phyloP scores from a whole-genome alignment of 1,140 invertebrate species.

The Heterodera carotae region DNA sequence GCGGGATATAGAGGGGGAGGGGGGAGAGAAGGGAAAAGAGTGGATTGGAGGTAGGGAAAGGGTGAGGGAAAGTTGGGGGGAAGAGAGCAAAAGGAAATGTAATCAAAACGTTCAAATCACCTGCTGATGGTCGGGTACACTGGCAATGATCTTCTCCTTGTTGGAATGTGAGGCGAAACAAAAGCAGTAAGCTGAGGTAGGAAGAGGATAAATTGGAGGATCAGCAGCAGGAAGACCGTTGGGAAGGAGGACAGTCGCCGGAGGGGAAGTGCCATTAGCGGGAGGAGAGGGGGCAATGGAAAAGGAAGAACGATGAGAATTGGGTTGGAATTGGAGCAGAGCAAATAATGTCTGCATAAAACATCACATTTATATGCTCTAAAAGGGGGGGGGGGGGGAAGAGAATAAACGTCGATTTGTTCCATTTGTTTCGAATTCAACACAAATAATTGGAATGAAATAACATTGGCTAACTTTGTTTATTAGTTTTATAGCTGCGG shows the following conservation, averaged over 20 bases:
- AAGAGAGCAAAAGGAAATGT: not conserved
- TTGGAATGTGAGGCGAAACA: not conserved
- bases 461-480: no score
- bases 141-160: conserved; percentile 5
- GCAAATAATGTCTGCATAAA: no score
- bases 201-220: not conserved
- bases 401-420: no score
- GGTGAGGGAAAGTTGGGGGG: not conserved
- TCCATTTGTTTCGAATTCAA: not conserved
- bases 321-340: no score
- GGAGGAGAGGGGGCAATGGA: no score
- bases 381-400: no score
- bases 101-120: not conserved
- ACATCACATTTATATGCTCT: no score
- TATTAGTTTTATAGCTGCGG: no score
- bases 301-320: no score
- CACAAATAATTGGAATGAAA: not conserved
- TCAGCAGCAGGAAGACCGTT: not conserved
- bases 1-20: no score
- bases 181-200: not conserved
- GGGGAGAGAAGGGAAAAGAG: no score
- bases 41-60: not conserved
- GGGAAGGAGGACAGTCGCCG: not conserved
- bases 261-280: not conserved
- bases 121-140: conserved; percentile 25